phyloP scores from a whole-genome alignment of 2,113 vertebrate genomes.

The Indri indri region DNA sequence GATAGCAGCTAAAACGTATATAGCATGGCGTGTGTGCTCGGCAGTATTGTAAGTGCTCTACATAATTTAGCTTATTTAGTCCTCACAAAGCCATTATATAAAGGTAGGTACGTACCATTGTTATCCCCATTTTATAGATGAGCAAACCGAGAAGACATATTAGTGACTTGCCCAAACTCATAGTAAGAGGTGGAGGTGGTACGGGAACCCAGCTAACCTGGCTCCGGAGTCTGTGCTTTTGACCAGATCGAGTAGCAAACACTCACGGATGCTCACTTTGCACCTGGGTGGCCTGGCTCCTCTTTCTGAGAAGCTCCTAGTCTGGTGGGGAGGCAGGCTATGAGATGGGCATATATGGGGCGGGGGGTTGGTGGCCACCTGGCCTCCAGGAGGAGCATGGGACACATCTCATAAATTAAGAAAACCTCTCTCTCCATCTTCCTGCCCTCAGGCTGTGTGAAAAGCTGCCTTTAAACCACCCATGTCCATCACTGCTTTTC shows the following conservation, averaged over 20 bases:
- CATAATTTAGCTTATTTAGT: not conserved
- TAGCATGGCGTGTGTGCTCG: not conserved
- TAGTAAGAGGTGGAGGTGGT: not conserved
- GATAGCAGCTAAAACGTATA: not conserved
- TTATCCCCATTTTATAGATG: not conserved
- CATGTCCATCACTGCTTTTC: slow-evolving; percentile 3
- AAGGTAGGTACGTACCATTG: not conserved
- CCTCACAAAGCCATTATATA: not conserved
- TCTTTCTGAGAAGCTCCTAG: slow-evolving; percentile 10
- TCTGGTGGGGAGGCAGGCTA: not conserved
- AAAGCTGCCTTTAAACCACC: not conserved
- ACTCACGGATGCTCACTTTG: not conserved
- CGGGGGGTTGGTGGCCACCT: not conserved
- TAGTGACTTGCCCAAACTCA: not conserved
- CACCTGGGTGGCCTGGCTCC: not conserved
- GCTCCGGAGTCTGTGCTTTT: not conserved
- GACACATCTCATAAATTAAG: not conserved
- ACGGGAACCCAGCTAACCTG: not conserved
- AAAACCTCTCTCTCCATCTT: not conserved
- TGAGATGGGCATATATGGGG: not conserved
- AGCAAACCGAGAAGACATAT: not conserved
- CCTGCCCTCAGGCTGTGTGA: not conserved
- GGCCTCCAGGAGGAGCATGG: not conserved
- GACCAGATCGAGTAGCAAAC: not conserved
- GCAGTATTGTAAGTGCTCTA: not conserved